These are phyloP conservation scores for Gadus macrocephalus DNA, from an alignment of 2,113 vertebrate genomes.

Conservation along the genomic window DNA sequence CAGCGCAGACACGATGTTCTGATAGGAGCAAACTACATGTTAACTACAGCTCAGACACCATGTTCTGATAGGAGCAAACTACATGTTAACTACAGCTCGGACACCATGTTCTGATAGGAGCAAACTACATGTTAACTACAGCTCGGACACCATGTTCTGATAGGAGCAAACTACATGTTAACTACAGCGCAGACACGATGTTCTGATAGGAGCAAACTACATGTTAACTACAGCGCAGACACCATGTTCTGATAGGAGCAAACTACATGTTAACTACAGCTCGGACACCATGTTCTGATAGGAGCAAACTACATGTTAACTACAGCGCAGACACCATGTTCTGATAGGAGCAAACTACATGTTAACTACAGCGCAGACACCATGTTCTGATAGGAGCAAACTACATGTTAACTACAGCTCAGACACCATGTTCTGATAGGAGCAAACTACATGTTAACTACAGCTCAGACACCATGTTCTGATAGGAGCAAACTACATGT, in stretches of 20 bases:
- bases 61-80: background rate
- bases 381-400: too few species aligned
- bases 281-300: too few species aligned
- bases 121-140: slow-evolving; percentile 25
- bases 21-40: slow-evolving; percentile 33
- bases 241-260: slow-evolving; percentile 79
- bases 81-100: slow-evolving; percentile 72
- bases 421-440: too few species aligned
- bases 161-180: slow-evolving; percentile 34
- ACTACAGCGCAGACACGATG: slow-evolving; percentile 5
- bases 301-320: too few species aligned
- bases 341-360: too few species aligned
- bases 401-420: too few species aligned
- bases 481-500: too few species aligned
- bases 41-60: slow-evolving; percentile 13
- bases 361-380: too few species aligned
- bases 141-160: slow-evolving; percentile 43
- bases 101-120: slow-evolving; percentile 80
- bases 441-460: too few species aligned
- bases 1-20: slow-evolving; percentile 86
- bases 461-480: too few species aligned
- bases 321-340: too few species aligned
- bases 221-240: slow-evolving; percentile 74
- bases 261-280: slow-evolving; percentile 1
- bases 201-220: background rate